Conservation (phyloP, 1,140 invertebrate species). For the Radopholus similis region DNA sequence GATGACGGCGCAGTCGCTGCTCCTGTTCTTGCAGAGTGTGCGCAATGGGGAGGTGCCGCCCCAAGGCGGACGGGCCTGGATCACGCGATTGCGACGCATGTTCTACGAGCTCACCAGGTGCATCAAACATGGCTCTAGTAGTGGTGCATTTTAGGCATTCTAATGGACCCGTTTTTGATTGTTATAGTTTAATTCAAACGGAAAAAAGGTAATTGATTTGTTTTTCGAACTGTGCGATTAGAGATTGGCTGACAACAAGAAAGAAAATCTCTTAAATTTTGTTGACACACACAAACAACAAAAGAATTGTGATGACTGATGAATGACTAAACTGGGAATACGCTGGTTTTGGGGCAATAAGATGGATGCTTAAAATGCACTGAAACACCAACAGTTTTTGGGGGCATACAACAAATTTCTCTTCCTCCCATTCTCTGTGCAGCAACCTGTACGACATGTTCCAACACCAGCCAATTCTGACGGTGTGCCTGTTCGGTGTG, state of each 20-base stretch:
- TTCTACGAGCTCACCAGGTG: slow-evolving; percentile 47
- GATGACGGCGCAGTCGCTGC: slow-evolving; percentile 55
- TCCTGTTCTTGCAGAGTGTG: slow-evolving; percentile 56
- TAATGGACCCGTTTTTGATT: background rate
- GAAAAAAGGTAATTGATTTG: background rate
- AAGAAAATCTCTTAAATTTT: no score
- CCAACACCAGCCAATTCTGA: slow-evolving; percentile 70
- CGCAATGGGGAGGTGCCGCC: slow-evolving; percentile 25
- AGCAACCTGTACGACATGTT: slow-evolving; percentile 58
- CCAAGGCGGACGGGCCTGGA: slow-evolving; percentile 44
- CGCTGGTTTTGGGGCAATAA: no score
- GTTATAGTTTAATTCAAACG: background rate
- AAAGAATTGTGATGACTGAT: no score
- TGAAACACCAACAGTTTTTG: no score
- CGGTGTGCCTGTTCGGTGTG: slow-evolving; percentile 76
- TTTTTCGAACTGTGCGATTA: background rate
- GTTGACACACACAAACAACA: no score
- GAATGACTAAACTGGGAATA: no score
- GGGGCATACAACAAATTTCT: background rate
- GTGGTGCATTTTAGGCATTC: no score
- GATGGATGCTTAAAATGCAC: no score
- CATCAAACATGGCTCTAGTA: no score
- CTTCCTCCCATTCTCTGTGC: background rate
- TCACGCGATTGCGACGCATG: slow-evolving; percentile 45
- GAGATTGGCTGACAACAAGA: no score